Evolutionary conservation across 2,113 vertebrate species (phyloP).

Genomic region (Steatornis caripensis): DNA sequence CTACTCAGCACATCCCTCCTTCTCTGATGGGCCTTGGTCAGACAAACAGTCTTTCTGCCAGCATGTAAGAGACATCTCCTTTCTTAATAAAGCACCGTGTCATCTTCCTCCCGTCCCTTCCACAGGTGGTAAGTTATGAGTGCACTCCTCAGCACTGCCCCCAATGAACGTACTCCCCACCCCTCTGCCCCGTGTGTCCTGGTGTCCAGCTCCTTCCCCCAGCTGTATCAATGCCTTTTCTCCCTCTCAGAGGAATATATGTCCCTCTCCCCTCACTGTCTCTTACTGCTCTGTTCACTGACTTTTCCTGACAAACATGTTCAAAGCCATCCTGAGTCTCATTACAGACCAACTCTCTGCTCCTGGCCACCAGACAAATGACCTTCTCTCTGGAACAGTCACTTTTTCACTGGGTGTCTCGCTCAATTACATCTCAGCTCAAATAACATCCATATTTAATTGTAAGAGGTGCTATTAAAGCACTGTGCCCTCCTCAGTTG

Average conservation of each 20-base stretch:
- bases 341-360: background rate
- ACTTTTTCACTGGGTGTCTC: background rate
- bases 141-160: background rate
- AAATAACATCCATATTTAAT: background rate
- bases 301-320: background rate
- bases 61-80: background rate
- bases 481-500: background rate
- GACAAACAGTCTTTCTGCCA: background rate
- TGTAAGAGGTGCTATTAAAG: background rate
- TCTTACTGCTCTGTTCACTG: background rate
- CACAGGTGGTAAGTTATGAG: accelerated
- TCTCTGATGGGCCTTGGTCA: too few relatives aligned
- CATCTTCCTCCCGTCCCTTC: background rate
- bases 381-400: background rate
- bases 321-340: background rate
- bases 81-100: background rate
- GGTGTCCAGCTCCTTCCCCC: background rate
- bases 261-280: too few relatives aligned
- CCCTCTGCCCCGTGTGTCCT: accelerated
- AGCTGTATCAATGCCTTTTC: background rate
- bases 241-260: background rate
- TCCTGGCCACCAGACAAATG: background rate
- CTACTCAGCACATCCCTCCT: background rate
- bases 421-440: background rate
- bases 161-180: accelerated